These are phyloP conservation scores for Tragelaphus imberbis DNA, from an alignment of 2,113 vertebrate genomes.

Conservation along the genomic window DNA sequence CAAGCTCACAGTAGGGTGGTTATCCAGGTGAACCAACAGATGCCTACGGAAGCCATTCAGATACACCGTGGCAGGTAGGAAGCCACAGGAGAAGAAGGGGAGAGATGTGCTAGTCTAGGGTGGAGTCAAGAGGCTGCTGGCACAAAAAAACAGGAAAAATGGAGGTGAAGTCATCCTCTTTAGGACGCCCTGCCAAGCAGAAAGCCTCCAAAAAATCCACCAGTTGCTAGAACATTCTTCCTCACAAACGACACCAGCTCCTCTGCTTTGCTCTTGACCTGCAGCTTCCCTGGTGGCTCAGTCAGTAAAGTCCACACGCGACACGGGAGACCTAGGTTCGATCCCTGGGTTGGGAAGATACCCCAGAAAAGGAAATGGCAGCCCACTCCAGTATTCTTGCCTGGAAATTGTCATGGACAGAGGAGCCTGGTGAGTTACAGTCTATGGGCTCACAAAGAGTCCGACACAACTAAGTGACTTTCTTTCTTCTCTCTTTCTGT, in stretches of 20 bases:
- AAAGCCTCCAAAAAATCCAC: constrained; percentile 87
- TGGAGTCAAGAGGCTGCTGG: constrained; percentile 38
- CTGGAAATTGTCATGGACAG: background rate
- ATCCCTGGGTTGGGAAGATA: background rate
- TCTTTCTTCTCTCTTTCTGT: background rate
- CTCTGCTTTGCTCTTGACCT: background rate
- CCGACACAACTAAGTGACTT: rapidly evolving
- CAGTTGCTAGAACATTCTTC: constrained; percentile 86
- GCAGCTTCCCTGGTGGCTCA: background rate
- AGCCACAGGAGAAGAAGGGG: background rate
- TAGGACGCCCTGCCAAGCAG: constrained; percentile 87
- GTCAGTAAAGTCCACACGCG: background rate
- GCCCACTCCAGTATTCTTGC: background rate
- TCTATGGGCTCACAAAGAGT: background rate
- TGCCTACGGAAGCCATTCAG: background rate
- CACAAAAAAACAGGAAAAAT: background rate
- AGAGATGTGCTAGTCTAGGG: background rate
- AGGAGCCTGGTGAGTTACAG: background rate
- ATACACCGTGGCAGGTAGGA: background rate
- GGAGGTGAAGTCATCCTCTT: background rate
- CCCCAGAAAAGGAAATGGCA: background rate
- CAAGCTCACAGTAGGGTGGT: background rate
- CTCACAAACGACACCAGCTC: constrained; percentile 82
- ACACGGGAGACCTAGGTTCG: background rate
- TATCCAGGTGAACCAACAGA: background rate